Evolutionary conservation across 2,797 vertebrate species (phyloP).

Genomic region (Odontamblyopus lacepedii): DNA sequence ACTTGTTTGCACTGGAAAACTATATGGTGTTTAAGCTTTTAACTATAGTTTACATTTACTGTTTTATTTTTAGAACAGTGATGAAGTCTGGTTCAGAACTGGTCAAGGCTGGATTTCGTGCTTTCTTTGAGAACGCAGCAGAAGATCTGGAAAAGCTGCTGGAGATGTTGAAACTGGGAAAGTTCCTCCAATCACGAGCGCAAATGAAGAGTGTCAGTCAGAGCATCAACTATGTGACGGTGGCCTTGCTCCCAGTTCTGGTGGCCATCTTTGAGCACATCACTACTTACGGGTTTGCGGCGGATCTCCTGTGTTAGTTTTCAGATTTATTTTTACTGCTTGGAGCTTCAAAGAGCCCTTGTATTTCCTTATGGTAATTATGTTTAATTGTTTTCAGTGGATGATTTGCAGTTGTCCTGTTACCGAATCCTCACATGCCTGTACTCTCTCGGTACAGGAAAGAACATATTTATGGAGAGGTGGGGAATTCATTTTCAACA

Average conservation of each 20-base stretch:
- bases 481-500: constrained; percentile 50
- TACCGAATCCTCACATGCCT: constrained; percentile 92
- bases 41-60: background rate
- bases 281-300: constrained; percentile 86
- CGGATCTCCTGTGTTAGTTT: constrained; percentile 89
- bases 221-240: constrained; percentile 94
- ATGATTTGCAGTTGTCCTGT: constrained; percentile 95
- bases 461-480: constrained; percentile 96
- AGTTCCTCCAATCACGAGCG: constrained; percentile 93
- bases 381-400: constrained; percentile 76
- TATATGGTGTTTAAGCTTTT: background rate
- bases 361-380: background rate
- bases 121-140: constrained; percentile 94
- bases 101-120: constrained; percentile 90
- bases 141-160: constrained; percentile 94
- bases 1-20: background rate
- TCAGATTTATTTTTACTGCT: background rate
- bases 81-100: constrained; percentile 98
- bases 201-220: constrained; percentile 96
- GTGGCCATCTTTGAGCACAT: constrained; percentile 95
- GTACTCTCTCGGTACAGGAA: constrained; percentile 92
- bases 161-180: constrained; percentile 97
- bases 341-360: background rate
- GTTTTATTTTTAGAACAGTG: constrained; percentile 83
- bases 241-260: constrained; percentile 90